Percentiles rank a stretch among this genome's conserved stretches.
Evolutionary conservation across 2,888 invertebrate genomes (phyloP).

Genomic region (Pherbina coryleti): DNA sequence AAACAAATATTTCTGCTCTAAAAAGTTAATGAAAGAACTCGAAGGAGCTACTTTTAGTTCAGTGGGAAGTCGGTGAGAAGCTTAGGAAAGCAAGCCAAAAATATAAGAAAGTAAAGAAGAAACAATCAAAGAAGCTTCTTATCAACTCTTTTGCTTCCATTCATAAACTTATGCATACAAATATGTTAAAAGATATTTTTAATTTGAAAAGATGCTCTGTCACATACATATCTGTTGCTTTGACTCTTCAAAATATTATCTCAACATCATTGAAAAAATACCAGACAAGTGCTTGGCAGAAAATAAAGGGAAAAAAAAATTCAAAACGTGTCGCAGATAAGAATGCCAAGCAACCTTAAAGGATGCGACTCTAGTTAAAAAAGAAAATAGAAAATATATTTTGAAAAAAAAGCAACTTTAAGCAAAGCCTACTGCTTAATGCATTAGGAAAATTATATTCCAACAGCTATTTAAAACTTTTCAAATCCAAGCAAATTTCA

Average conservation of each 20-base stretch:
- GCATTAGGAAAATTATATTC: neutral
- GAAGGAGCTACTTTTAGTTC: no score
- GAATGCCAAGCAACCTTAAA: neutral
- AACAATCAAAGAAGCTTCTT: no score
- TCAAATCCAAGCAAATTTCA: neutral
- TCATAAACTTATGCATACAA: no score
- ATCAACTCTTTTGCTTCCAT: no score
- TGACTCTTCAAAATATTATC: slow-evolving; percentile 13
- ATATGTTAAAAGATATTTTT: no score
- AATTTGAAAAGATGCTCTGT: no score
- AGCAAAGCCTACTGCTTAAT: neutral
- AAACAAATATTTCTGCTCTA: no score
- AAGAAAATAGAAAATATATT: no score
- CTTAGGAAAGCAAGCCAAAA: no score
- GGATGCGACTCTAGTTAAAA: neutral
- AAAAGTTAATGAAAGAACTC: no score
- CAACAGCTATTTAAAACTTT: neutral
- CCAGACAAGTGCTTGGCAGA: neutral
- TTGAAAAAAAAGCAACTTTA: neutral
- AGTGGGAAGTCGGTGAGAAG: no score
- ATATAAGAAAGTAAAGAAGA: no score
- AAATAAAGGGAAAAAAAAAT: neutral
- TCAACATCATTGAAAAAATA: neutral
- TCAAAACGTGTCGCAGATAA: neutral
- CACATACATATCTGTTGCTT: neutral